Percentiles rank a stretch among this genome's conserved stretches.
phyloP scores from a whole-genome alignment of 1,140 invertebrate genomes.

The Laodelphax striatellus region DNA sequence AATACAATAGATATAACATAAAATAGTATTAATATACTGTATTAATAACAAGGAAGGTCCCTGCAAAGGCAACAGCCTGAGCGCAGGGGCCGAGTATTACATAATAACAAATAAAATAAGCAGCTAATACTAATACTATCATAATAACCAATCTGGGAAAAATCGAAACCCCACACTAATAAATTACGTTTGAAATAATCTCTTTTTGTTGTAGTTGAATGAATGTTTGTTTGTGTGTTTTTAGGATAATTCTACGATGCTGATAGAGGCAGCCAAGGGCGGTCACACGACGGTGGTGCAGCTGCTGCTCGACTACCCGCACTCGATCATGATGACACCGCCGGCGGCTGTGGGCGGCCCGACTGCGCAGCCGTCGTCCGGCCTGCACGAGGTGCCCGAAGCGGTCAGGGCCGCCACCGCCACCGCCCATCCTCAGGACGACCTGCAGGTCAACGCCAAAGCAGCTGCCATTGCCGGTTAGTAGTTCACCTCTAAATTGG shows the following conservation, averaged over 20 bases:
- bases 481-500: background rate
- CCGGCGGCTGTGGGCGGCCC: conserved; percentile 22
- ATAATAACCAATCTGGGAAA: too few relatives aligned
- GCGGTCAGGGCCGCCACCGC: too few relatives aligned
- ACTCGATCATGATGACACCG: conserved; percentile 54
- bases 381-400: conserved; percentile 42
- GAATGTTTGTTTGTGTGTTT: background rate
- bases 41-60: too few relatives aligned
- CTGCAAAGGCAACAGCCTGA: too few relatives aligned
- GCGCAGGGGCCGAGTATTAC: too few relatives aligned
- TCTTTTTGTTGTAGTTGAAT: too few relatives aligned
- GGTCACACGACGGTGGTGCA: conserved; percentile 93
- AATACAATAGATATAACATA: too few relatives aligned
- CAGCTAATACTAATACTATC: too few relatives aligned
- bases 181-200: too few relatives aligned
- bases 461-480: conserved; percentile 6
- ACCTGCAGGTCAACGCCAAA: conserved; percentile 6
- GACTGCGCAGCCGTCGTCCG: conserved; percentile 21
- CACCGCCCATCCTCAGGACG: conserved; percentile 27
- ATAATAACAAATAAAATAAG: too few relatives aligned
- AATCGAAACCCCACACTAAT: too few relatives aligned
- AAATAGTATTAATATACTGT: too few relatives aligned
- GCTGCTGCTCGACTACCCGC: conserved; percentile 86
- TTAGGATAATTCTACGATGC: conserved; percentile 93
- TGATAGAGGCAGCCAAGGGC: conserved; percentile 96